phyloP scores from a whole-genome alignment of 1,140 invertebrate species.

The Melipona quadrifasciata region DNA sequence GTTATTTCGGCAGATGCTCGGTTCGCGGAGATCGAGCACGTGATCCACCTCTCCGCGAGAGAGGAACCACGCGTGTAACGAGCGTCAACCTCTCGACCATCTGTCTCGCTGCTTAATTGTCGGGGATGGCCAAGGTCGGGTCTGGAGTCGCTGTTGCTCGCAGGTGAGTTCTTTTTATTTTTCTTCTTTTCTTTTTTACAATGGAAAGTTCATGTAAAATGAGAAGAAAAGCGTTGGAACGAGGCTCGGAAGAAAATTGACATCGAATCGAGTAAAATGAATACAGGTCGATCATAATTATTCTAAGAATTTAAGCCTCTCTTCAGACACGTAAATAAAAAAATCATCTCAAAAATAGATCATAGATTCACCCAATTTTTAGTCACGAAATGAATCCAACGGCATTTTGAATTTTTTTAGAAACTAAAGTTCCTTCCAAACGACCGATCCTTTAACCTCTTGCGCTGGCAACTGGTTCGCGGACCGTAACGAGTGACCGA shows the following conservation, averaged over 20 bases:
- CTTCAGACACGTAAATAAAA: too few species aligned
- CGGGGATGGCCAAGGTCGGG: not conserved
- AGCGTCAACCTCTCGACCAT: slow-evolving; percentile 44
- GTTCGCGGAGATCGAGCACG: slow-evolving; percentile 63
- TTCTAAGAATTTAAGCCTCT: too few species aligned
- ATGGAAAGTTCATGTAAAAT: too few species aligned
- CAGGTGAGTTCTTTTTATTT: not conserved
- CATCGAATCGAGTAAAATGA: too few species aligned
- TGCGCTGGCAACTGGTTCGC: too few species aligned
- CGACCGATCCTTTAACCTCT: not conserved
- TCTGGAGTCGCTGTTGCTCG: too few species aligned
- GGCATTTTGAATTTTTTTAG: not conserved
- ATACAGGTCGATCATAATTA: too few species aligned
- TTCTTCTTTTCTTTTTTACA: too few species aligned
- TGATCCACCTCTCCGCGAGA: slow-evolving; percentile 40
- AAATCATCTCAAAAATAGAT: too few species aligned
- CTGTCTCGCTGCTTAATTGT: slow-evolving; percentile 53
- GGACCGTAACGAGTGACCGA: too few species aligned
- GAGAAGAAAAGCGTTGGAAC: too few species aligned
- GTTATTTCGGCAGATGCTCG: slow-evolving; percentile 80
- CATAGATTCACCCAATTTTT: not conserved
- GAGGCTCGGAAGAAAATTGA: too few species aligned
- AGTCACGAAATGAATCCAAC: not conserved
- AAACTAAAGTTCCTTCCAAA: not conserved
- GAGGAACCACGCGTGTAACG: slow-evolving; percentile 37